Evolutionary conservation across 2,797 vertebrate genomes (phyloP).

Genomic region (Lycodopsis pacificus): DNA sequence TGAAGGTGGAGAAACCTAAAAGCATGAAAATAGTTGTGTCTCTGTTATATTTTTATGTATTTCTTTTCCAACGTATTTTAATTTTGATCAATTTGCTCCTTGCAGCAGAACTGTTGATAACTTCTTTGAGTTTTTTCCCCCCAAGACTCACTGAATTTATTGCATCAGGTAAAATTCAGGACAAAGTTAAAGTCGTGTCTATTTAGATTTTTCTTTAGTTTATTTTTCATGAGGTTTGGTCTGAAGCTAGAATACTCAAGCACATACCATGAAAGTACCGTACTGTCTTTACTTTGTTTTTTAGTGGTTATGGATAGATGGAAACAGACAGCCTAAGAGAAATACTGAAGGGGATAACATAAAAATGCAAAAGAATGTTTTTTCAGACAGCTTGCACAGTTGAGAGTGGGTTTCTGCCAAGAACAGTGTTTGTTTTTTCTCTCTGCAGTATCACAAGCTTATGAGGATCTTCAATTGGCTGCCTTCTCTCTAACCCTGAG

Average conservation of each 20-base stretch:
- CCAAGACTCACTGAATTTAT: background rate
- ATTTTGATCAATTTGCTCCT: background rate
- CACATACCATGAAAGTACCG: background rate
- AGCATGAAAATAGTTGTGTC: background rate
- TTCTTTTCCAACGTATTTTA: background rate
- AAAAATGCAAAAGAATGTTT: background rate
- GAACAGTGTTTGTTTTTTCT: conserved; percentile 8
- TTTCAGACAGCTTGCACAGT: background rate
- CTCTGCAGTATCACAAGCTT: conserved; percentile 22
- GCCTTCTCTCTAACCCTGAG: conserved; percentile 16
- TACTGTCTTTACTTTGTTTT: background rate
- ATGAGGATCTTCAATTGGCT: conserved; percentile 25
- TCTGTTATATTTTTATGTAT: background rate
- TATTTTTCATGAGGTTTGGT: background rate
- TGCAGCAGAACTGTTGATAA: background rate
- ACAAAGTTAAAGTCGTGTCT: background rate
- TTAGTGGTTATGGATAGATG: background rate
- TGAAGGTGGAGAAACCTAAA: background rate
- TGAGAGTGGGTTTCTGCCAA: conserved; percentile 15
- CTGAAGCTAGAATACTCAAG: background rate
- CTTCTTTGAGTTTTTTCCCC: background rate
- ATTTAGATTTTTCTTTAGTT: background rate
- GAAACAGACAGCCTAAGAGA: background rate
- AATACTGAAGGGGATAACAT: background rate
- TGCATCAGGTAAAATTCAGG: background rate